These are phyloP conservation scores for Halictus rubicundus DNA, from an alignment of 1,140 invertebrate genomes.

Conservation along the genomic window DNA sequence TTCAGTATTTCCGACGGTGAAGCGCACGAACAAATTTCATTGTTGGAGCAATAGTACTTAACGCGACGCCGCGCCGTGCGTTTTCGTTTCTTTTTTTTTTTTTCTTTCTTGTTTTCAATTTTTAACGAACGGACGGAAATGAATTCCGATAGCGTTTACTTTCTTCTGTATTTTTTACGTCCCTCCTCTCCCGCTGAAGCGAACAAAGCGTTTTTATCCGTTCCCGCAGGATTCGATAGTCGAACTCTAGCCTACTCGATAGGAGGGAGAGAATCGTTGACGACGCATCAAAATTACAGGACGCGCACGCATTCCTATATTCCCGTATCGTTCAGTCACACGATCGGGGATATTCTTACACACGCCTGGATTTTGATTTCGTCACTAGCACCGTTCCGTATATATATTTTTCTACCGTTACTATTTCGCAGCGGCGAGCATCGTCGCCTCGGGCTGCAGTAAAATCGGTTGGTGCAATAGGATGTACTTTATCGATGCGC, in stretches of 20 bases:
- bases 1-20: constrained; percentile 61
- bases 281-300: constrained; percentile 37
- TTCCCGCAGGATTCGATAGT: not conserved
- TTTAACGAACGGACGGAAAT: constrained; percentile 8
- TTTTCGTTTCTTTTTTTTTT: constrained; percentile 17
- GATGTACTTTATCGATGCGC: constrained; percentile 67
- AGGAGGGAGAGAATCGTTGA: not conserved
- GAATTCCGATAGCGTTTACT: not conserved
- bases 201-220: constrained; percentile 27
- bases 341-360: constrained; percentile 13
- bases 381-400: constrained; percentile 46
- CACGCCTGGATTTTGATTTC: constrained; percentile 53
- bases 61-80: constrained; percentile 17
- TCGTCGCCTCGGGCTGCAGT: constrained; percentile 42
- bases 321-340: constrained; percentile 19
- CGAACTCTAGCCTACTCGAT: not conserved
- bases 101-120: not conserved
- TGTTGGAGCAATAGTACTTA: constrained; percentile 62
- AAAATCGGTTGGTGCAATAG: constrained; percentile 71
- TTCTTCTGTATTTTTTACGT: not conserved
- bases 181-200: not conserved
- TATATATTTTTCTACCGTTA: constrained; percentile 63
- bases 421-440: constrained; percentile 25
- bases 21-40: constrained; percentile 62
- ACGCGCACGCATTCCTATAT: constrained; percentile 10